phyloP scores from a whole-genome alignment of 2,888 invertebrate genomes.

The Cephus pygmeus region DNA sequence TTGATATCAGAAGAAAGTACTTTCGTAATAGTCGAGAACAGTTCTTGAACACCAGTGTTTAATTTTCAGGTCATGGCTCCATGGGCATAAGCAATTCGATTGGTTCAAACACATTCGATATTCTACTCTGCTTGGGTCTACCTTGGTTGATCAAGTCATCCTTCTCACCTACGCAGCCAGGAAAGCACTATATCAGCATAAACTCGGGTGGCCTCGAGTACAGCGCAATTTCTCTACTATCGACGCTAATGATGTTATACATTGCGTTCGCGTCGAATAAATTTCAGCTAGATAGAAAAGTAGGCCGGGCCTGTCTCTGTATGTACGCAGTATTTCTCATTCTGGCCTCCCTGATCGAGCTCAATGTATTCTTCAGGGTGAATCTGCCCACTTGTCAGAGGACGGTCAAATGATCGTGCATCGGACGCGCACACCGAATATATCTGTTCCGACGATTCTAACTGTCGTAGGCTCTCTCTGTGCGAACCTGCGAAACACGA shows the following conservation, averaged over 20 bases:
- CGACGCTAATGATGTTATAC: slow-evolving; percentile 86
- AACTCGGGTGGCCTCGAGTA: slow-evolving; percentile 92
- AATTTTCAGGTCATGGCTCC: slow-evolving; percentile 80
- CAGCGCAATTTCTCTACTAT: slow-evolving; percentile 88
- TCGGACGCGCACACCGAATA: neutral
- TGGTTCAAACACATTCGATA: slow-evolving; percentile 91
- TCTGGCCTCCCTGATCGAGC: slow-evolving; percentile 89
- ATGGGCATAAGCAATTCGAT: slow-evolving; percentile 94
- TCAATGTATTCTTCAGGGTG: slow-evolving; percentile 92
- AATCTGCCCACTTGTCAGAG: slow-evolving; percentile 84
- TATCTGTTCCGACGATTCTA: slow-evolving; percentile 8
- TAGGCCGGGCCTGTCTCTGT: slow-evolving; percentile 85
- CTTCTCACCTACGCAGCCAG: slow-evolving; percentile 82
- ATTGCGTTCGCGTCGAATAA: slow-evolving; percentile 87
- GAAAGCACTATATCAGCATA: slow-evolving; percentile 85
- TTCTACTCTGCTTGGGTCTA: slow-evolving; percentile 85
- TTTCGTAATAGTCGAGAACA: neutral
- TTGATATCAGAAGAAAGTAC: neutral
- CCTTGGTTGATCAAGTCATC: slow-evolving; percentile 92
- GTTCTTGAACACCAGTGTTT: neutral
- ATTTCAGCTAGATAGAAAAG: slow-evolving; percentile 86
- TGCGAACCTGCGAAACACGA: neutral
- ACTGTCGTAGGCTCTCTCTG: slow-evolving; percentile 1
- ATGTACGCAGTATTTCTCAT: slow-evolving; percentile 91
- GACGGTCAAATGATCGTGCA: slow-evolving; percentile 58